Evolutionary conservation across 2,113 vertebrate species (phyloP).

Genomic region (Charadrius vociferus): DNA sequence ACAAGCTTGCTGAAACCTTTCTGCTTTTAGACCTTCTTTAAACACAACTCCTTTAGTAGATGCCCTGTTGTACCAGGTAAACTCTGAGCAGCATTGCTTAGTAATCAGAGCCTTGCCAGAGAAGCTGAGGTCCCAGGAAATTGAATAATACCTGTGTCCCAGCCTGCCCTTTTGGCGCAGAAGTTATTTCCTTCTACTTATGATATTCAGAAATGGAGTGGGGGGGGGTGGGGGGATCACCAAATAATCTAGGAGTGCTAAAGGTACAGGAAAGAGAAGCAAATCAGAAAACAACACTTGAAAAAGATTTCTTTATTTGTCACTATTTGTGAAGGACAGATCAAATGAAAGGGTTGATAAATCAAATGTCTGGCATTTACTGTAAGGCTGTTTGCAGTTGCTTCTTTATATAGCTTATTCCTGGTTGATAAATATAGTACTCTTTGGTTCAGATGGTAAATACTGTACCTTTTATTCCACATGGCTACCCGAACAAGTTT

Average conservation of each 20-base stretch:
- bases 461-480: not conserved
- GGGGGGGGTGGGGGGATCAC: not conserved
- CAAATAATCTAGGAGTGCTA: not conserved
- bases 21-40: not conserved
- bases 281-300: not conserved
- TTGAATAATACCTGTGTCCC: not conserved
- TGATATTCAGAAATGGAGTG: not conserved
- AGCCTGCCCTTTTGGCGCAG: not conserved
- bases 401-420: not conserved
- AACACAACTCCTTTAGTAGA: not conserved
- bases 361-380: not conserved
- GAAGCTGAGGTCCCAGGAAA: not conserved
- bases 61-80: not conserved
- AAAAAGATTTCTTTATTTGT: not conserved
- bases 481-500: not conserved
- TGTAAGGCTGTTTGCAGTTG: not conserved
- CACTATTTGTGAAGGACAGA: not conserved
- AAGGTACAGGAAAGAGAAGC: not conserved
- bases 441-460: not conserved
- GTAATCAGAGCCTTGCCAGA: not conserved
- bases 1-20: not conserved
- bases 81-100: not conserved
- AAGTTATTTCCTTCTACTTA: not conserved
- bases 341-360: not conserved
- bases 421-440: not conserved